Evolutionary conservation across 2,113 vertebrate species (phyloP), one percentile per base, ranked within the genome.

Genomic region (Pao palembangensis): DNA sequence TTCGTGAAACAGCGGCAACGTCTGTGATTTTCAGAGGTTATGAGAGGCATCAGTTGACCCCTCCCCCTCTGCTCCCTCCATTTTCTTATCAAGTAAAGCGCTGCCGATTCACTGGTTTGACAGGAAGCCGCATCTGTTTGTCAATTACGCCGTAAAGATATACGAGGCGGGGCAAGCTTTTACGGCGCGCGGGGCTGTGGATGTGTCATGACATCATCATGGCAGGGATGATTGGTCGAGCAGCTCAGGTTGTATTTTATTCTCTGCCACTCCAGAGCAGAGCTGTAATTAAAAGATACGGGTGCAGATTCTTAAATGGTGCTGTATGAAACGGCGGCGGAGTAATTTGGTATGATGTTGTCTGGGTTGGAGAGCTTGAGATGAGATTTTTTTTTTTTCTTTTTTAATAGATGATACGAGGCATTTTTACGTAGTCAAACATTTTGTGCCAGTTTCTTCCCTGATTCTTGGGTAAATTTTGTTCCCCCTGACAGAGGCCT

Each of bases 401-500:
- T 58, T 72, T 66, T 55, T 49, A 61, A 50, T 10, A 25, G 18
- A 52, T 18, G 15, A 46, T 49, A n/a, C 53, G 41, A 28, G 34
- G 7, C 15, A 50, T 41, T 44, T 54, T 56, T 56, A 56, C 25
- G 49, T 48, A 62, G 54, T 25, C 12, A 75, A 10, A 1, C 17
- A 50, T 13, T 7, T 7, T 47, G 17, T 44, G 15, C 17, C 16
- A 4, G 16, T 47, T 2, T 47, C n/a, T 47, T 16, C n/a, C 44
- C n/a, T 47, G 44, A n/a, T 47, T 16, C 44, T 6, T 8, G 15
- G 44, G 44, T 7, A 54, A 43, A 55, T 28, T 68, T 54, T 67
- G 31, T 1, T 25, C 20, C 46, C 64, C 69, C 76, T 81, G 60
- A 25, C 87, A 98, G 97, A 88, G 88, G 90, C 46, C 91, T 98